Conservation (phyloP, 2,888 invertebrate species). For the Drosophila maculinotata region DNA sequence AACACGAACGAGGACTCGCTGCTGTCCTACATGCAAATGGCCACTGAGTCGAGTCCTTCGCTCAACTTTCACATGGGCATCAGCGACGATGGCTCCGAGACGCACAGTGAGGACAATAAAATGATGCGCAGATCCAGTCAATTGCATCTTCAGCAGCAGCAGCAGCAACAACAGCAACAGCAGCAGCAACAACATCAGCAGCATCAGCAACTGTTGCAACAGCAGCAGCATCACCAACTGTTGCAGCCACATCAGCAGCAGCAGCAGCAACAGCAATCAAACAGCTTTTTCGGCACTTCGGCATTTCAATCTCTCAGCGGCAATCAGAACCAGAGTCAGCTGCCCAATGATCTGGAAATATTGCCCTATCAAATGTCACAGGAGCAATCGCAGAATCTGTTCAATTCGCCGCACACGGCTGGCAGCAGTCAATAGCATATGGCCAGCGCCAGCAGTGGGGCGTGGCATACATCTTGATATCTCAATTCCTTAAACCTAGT, state of each 20-base stretch:
- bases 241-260: slow-evolving; percentile 55
- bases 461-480: slow-evolving; percentile 34
- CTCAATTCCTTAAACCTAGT: slow-evolving; percentile 20
- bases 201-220: slow-evolving; percentile 32
- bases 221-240: slow-evolving; percentile 57
- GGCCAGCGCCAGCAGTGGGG: slow-evolving; percentile 21
- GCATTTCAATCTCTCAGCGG: slow-evolving; percentile 69
- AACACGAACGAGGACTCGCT: slow-evolving; percentile 81
- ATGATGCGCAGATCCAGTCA: slow-evolving; percentile 53
- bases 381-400: slow-evolving; percentile 85
- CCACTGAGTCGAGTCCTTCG: slow-evolving; percentile 77
- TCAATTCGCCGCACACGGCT: slow-evolving; percentile 77
- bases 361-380: slow-evolving; percentile 85
- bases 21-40: slow-evolving; percentile 84
- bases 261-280: slow-evolving; percentile 54
- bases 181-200: slow-evolving; percentile 45
- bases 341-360: slow-evolving; percentile 83
- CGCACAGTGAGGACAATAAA: slow-evolving; percentile 78
- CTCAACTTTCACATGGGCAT: slow-evolving; percentile 83
- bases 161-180: slow-evolving; percentile 48
- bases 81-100: slow-evolving; percentile 77
- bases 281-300: slow-evolving; percentile 66
- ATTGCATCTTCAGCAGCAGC: slow-evolving; percentile 46
- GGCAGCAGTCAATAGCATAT: slow-evolving; percentile 60
- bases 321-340: slow-evolving; percentile 65